Evolutionary conservation across 2,113 vertebrate genomes (phyloP), one percentile per base, ranked within the genome.

Genomic region (Notechis scutatus): DNA sequence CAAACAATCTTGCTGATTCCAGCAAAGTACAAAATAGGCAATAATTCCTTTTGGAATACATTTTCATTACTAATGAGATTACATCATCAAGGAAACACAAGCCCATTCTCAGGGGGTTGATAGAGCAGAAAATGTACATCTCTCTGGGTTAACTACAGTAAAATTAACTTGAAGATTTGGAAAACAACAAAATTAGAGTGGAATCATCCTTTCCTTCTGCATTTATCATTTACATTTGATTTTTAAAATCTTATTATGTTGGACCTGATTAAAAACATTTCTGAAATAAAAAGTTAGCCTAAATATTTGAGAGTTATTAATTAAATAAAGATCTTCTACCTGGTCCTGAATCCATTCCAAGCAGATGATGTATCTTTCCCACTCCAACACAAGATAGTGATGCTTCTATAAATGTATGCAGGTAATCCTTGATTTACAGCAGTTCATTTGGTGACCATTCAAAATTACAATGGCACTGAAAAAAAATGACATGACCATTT

Each of bases 161-260:
- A 96, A 97, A 96, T 94, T 85, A 97, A 97, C 97, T 97, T 96
- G 96, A 93, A 97, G 92, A 93, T 94, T 96, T 92, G 96, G 90
- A 97, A 92, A 92, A 96, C 95, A 97, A 95, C 92, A 92, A 59
- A 88, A 97, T 97, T 97, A 96, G 95, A 96, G 94, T 95, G 94
- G 93, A 95, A 85, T 96, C 96, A 97, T 97, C 93, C 94, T 89
- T 97, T 97, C 93, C 95, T 95, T 42, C 57, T 95, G 93, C 89
- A 92, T 94, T 93, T 96, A 95, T 96, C 95, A 95, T 96, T 96
- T 93, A 96, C 94, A 96, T 96, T 95, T 93, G 61, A 95, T 94
- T 95, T 97, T 96, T 97, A 86, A 61, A 94, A 91, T 42, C 96
- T 97, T 93, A 96, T 97, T 96, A 96, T 96, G 96, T 87, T 87